Evolutionary conservation across 2,888 invertebrate species (phyloP).

Genomic region (Ornithoptera priamus): DNA sequence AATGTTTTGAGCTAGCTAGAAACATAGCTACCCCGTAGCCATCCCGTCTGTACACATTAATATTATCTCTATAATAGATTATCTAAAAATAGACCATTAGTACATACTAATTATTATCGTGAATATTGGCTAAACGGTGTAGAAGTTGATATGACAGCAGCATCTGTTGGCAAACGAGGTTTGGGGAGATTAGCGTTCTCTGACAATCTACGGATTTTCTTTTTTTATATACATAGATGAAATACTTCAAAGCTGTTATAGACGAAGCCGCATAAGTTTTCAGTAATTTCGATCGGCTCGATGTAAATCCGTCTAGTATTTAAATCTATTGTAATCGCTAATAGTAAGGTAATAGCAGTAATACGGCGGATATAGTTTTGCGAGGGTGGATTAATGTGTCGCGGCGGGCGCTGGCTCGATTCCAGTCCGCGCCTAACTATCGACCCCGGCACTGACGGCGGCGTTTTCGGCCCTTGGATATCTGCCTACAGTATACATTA

Average conservation of each 20-base stretch:
- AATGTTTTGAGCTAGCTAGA: too few relatives aligned
- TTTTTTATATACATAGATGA: not conserved
- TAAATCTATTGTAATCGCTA: conserved; percentile 20
- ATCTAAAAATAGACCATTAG: too few relatives aligned
- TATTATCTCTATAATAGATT: too few relatives aligned
- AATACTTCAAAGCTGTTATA: not conserved
- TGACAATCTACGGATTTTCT: too few relatives aligned
- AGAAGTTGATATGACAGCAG: too few relatives aligned
- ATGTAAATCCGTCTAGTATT: conserved; percentile 18
- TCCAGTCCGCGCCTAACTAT: conserved; percentile 68
- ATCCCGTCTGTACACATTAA: too few relatives aligned
- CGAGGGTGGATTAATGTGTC: conserved; percentile 69
- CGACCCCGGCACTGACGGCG: conserved; percentile 53
- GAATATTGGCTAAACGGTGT: too few relatives aligned
- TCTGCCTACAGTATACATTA: conserved; percentile 18
- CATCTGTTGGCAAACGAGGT: too few relatives aligned
- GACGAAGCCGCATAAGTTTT: conserved; percentile 12
- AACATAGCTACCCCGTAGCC: too few relatives aligned
- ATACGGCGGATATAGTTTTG: conserved; percentile 50
- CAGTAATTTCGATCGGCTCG: conserved; percentile 3
- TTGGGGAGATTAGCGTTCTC: too few relatives aligned
- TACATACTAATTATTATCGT: too few relatives aligned
- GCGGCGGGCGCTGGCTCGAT: conserved; percentile 70
- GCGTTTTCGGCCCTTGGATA: conserved; percentile 33
- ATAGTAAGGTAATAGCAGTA: conserved; percentile 20